Conservation (phyloP, 1,140 invertebrate genomes). For the Brachionus angularis region DNA sequence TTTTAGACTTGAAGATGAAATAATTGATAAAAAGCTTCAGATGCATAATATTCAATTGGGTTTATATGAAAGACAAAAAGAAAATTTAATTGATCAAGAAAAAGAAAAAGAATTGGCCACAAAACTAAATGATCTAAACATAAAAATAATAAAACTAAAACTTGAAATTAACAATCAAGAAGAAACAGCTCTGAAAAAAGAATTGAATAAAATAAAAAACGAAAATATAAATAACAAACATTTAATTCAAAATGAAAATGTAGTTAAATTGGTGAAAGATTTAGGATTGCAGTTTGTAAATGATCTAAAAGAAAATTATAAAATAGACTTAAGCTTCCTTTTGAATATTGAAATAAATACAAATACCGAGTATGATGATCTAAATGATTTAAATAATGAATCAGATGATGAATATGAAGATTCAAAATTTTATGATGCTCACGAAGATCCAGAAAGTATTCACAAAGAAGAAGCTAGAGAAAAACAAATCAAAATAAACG, state of each 20-base stretch:
- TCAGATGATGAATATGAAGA: slow-evolving; percentile 31
- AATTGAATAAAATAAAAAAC: slow-evolving; percentile 6
- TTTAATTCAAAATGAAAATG: not conserved
- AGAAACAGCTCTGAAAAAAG: slow-evolving; percentile 1
- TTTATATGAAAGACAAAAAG: not conserved
- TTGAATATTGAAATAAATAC: slow-evolving; percentile 9
- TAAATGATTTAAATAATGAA: not conserved
- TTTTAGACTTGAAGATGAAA: slow-evolving; percentile 18
- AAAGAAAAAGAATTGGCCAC: not conserved
- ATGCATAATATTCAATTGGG: not conserved
- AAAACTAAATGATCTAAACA: not conserved
- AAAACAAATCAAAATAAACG: not conserved
- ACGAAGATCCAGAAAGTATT: slow-evolving; percentile 16
- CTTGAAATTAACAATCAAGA: slow-evolving; percentile 10
- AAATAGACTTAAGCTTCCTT: not conserved
- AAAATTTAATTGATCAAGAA: not conserved
- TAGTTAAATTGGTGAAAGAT: not conserved
- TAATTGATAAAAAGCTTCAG: slow-evolving; percentile 4
- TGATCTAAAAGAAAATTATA: slow-evolving; percentile 11
- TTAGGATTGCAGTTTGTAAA: not conserved
- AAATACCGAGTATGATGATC: too few relatives aligned
- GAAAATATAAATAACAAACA: not conserved
- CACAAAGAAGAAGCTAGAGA: slow-evolving; percentile 8
- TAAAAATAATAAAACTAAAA: slow-evolving; percentile 14
- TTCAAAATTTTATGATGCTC: slow-evolving; percentile 39